phyloP scores from a whole-genome alignment of 1,140 invertebrate species.

The Heterodera schachtii region DNA sequence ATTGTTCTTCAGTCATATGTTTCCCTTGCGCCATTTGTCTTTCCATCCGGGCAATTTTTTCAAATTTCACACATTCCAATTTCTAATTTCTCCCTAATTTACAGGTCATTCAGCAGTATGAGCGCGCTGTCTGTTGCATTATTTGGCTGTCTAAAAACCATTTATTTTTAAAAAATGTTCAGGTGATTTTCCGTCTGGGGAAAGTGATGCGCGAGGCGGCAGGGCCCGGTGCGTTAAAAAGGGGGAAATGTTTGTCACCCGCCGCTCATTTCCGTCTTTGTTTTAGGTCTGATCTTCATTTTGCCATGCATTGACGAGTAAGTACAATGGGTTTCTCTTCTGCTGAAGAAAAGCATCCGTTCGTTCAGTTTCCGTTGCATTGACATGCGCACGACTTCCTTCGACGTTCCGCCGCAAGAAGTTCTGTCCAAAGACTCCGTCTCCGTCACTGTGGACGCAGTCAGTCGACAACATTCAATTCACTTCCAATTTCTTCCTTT shows the following conservation, averaged over 20 bases:
- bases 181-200: conserved; percentile 72
- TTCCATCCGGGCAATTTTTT: conserved; percentile 82
- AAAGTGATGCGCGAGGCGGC: conserved; percentile 69
- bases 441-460: conserved; percentile 70
- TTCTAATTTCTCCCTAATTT: not conserved
- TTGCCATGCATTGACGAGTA: conserved; percentile 81
- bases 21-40: conserved; percentile 88
- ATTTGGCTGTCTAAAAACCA: not conserved
- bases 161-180: not conserved
- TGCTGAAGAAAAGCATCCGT: not conserved
- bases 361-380: conserved; percentile 74
- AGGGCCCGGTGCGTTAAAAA: conserved; percentile 62
- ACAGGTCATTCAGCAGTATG: conserved; percentile 63
- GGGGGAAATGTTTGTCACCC: not conserved
- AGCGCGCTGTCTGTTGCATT: conserved; percentile 64
- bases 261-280: not conserved
- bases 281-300: conserved; percentile 78
- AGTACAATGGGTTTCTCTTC: not conserved
- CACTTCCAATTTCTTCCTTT: not conserved
- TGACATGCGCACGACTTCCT: conserved; percentile 70
- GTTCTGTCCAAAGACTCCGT: conserved; percentile 87
- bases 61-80: not conserved
- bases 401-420: conserved; percentile 73
- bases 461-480: conserved; percentile 50
- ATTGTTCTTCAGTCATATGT: not conserved